phyloP scores from a whole-genome alignment of 2,888 invertebrate genomes.

The Axea sp. region DNA sequence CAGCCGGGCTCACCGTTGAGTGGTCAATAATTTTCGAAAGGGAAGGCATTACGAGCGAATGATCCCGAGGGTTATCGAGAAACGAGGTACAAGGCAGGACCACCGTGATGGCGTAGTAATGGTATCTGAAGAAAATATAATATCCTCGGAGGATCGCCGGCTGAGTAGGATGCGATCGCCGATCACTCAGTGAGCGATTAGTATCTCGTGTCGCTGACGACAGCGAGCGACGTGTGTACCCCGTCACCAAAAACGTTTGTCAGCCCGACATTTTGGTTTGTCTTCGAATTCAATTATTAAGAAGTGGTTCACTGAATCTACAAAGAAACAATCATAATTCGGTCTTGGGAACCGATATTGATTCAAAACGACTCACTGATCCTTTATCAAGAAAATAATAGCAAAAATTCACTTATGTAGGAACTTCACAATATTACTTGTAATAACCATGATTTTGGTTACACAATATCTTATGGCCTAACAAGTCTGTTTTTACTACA shows the following conservation, averaged over 20 bases:
- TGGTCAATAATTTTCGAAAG: constrained; percentile 76
- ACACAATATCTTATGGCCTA: too few species aligned
- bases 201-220: constrained; percentile 75
- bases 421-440: too few species aligned
- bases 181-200: constrained; percentile 77
- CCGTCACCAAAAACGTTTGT: constrained; percentile 20
- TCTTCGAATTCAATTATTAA: not conserved
- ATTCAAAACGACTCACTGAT: too few species aligned
- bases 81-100: constrained; percentile 73
- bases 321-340: too few species aligned
- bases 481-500: too few species aligned
- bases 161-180: constrained; percentile 69
- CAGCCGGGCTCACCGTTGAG: constrained; percentile 74
- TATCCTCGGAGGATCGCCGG: constrained; percentile 65
- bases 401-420: too few species aligned
- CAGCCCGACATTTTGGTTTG: not conserved
- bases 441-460: too few species aligned
- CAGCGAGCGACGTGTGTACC: constrained; percentile 65
- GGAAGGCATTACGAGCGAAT: constrained; percentile 79
- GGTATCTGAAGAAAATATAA: constrained; percentile 72
- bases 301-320: too few species aligned
- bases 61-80: constrained; percentile 73
- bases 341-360: too few species aligned
- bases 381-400: too few species aligned
- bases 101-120: constrained; percentile 78